Evolutionary conservation across 2,797 vertebrate genomes (phyloP).

Genomic region (Danio kyathit): DNA sequence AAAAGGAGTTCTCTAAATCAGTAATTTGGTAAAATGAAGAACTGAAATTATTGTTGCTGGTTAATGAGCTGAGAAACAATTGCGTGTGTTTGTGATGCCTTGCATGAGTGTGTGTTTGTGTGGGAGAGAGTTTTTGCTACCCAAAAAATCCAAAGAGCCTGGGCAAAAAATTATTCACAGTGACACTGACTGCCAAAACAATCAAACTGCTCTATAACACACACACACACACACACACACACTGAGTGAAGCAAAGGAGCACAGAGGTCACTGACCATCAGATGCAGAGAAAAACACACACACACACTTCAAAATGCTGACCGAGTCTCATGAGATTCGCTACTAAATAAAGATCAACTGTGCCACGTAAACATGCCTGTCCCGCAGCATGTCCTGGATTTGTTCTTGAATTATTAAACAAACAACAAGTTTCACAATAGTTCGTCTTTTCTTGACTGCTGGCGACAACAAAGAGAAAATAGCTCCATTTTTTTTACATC

Average conservation of each 20-base stretch:
- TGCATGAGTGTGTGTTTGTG: not conserved
- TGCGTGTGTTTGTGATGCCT: not conserved
- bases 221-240: constrained; percentile 29
- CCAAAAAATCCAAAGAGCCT: constrained; percentile 55
- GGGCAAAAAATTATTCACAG: constrained; percentile 69
- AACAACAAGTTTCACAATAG: not conserved
- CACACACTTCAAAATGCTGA: constrained; percentile 6
- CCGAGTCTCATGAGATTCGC: constrained; percentile 5
- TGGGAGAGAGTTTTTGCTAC: constrained; percentile 46
- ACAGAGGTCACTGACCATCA: constrained; percentile 22
- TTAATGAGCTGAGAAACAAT: constrained; percentile 35
- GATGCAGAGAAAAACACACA: not conserved
- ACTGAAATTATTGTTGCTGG: constrained; percentile 20
- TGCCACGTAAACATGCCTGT: not conserved
- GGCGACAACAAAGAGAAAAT: not conserved
- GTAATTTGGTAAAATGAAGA: constrained; percentile 11
- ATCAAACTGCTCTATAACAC: not conserved
- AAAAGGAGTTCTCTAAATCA: not conserved
- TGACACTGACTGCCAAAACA: constrained; percentile 78
- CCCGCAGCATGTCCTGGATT: not conserved
- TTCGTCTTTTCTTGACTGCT: not conserved
- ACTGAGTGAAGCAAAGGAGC: constrained; percentile 15
- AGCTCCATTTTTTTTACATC: not conserved
- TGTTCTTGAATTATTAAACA: not conserved
- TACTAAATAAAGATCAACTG: constrained; percentile 28